A percentile compares a stretch with the other conserved stretches of the same genome.
Conservation (phyloP, 1,140 invertebrate species). For the Andrena cerasifolii region DNA sequence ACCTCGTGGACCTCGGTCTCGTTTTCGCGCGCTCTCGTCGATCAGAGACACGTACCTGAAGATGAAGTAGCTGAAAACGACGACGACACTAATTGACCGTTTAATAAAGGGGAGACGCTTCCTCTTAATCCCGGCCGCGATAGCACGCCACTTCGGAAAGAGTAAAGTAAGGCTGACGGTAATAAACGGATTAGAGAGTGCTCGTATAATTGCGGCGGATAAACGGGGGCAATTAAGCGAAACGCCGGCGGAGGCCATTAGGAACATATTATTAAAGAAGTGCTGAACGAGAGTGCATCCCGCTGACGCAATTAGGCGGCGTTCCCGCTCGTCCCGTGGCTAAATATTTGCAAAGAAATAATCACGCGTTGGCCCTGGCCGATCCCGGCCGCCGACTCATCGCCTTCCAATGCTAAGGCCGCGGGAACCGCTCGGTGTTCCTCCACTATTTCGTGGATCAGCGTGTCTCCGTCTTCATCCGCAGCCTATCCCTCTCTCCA, state of each 20-base stretch:
- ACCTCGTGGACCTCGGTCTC: background rate
- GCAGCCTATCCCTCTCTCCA: constrained; percentile 1
- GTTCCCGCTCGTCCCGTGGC: constrained; percentile 7
- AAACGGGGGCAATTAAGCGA: constrained; percentile 64
- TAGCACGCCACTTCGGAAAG: constrained; percentile 59
- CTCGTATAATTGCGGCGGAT: constrained; percentile 65
- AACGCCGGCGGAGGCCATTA: constrained; percentile 56
- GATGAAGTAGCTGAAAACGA: constrained; percentile 11
- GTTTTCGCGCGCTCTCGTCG: background rate
- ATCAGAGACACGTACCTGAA: background rate
- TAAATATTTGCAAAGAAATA: constrained; percentile 44
- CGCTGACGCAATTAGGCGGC: constrained; percentile 22
- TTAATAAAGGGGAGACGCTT: constrained; percentile 63
- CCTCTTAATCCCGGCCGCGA: constrained; percentile 54
- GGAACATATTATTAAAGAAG: constrained; percentile 67
- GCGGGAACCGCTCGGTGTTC: background rate
- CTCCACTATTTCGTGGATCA: background rate
- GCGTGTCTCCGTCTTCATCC: background rate
- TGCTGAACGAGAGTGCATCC: constrained; percentile 35
- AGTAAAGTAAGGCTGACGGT: constrained; percentile 62
- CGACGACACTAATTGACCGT: constrained; percentile 56
- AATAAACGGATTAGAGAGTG: constrained; percentile 68
- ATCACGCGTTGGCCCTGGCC: constrained; percentile 9
- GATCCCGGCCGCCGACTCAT: too few relatives aligned
- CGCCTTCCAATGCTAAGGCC: background rate